Conservation (phyloP, 2,113 vertebrate genomes). For the Mus spicilegus region DNA sequence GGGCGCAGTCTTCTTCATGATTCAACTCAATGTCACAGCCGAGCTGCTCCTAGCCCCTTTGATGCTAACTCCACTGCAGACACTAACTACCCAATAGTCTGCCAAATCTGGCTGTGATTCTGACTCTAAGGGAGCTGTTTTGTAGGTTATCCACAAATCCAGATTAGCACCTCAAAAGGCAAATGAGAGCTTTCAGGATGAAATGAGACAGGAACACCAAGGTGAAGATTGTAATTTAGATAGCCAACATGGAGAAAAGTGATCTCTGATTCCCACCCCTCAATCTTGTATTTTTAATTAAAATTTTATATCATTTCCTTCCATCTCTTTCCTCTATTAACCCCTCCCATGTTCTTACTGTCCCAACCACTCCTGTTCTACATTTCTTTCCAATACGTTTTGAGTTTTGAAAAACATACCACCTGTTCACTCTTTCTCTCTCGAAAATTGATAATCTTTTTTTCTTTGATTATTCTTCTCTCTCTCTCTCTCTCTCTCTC, state of each 20-base stretch:
- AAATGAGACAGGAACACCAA: neutral
- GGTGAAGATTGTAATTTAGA: neutral
- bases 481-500: too few relatives aligned
- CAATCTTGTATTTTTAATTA: neutral
- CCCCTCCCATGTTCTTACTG: neutral
- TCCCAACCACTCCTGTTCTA: too few relatives aligned
- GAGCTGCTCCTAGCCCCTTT: rapidly evolving
- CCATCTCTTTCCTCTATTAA: neutral
- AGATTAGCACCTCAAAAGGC: neutral
- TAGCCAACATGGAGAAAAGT: neutral
- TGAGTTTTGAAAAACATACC: too few relatives aligned
- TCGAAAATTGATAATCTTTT: neutral
- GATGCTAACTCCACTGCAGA: rapidly evolving
- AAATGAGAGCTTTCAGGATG: neutral
- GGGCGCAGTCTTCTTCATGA: rapidly evolving
- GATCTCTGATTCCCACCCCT: neutral
- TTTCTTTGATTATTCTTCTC: neutral
- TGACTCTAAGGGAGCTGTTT: rapidly evolving
- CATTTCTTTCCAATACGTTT: too few relatives aligned
- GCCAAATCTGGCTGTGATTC: rapidly evolving
- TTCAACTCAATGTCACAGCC: rapidly evolving
- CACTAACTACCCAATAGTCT: too few relatives aligned
- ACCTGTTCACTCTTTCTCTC: neutral
- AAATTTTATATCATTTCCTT: neutral
- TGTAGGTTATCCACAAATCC: too few relatives aligned